A percentile compares a stretch with the other conserved stretches of the same genome.
phyloP scores from a whole-genome alignment of 2,113 vertebrate genomes.

The Speoplatyrhinus poulsoni region DNA sequence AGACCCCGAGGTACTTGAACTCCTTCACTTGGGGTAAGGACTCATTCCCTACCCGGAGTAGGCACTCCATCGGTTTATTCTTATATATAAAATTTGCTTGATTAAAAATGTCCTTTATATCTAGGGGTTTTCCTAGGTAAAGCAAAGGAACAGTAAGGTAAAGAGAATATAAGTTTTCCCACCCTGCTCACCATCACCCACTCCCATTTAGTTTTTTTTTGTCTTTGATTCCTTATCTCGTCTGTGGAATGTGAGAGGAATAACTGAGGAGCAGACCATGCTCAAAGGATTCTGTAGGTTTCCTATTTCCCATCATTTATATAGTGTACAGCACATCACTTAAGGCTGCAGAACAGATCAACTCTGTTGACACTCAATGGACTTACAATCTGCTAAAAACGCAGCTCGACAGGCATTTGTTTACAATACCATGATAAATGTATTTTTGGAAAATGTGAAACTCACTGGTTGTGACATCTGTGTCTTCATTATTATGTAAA shows the following conservation, averaged over 20 bases:
- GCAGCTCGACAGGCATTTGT: too few species aligned
- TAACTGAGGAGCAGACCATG: conserved; percentile 3
- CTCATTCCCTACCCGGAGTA: too few species aligned
- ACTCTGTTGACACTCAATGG: too few species aligned
- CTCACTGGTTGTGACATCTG: too few species aligned
- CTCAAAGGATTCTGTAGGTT: background rate
- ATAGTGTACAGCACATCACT: conserved; percentile 6
- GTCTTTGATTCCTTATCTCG: conserved; percentile 53
- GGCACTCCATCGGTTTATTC: too few species aligned
- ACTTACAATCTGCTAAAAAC: too few species aligned
- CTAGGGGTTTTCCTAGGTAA: background rate
- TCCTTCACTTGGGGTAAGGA: too few species aligned
- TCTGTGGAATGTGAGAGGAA: conserved; percentile 54
- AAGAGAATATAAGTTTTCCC: conserved; percentile 1
- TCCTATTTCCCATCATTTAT: background rate
- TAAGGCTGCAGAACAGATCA: background rate
- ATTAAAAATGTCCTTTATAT: background rate
- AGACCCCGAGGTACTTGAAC: too few species aligned
- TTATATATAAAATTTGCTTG: background rate
- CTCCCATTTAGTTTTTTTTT: conserved; percentile 8
- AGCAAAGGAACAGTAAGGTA: too few species aligned
- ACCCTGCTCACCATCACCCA: conserved; percentile 1
- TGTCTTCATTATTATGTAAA: too few species aligned
- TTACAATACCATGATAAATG: too few species aligned
- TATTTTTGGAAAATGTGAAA: too few species aligned